Base-by-base conservation (phyloP, 2,797 vertebrate genomes). In the Macroramphosus scolopax region DNA sequence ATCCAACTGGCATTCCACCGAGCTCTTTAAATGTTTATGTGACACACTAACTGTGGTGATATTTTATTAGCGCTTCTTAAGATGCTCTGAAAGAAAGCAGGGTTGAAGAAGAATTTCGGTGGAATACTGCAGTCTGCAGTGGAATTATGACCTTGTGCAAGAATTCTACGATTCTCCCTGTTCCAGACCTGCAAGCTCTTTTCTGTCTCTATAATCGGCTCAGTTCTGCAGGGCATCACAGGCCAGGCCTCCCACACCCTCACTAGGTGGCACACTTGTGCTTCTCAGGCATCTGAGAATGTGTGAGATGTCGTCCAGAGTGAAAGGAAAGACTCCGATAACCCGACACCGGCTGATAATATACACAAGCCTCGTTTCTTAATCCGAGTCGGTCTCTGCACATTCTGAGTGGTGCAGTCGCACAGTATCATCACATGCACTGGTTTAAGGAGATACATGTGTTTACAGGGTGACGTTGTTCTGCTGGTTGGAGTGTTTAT, bases 241-340 rank as follows among this genome's bases (percentile, higher is more conserved):
- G 1, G 3, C 5, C 12, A 31, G 0, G 47, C 17, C 41, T 18
- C 13, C 7, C 18, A 2, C 2, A 9, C 42, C 8, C 9, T 1
- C 82, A 66, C 75, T 65, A 81, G 82, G 57, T 70, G 82, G 78
- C 76, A 60, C 59, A 26, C 61, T 63, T 55, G 61, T 9, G 51
- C 46, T 80, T 31, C 16, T 51, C 42, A 42, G 38, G 16, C 43
- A 11, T 1, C 5, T 25, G 18, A 7, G 10, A 8, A 64, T 43
- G 51, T 42, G 56, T n/a, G n/a, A n/a, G 63, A 71, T 68, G 53
- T 49, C 51, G 34, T 51, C 53, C 70, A 65, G 47, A 71, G 43
- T 61, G 53, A 63, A 45, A 41, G 46, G 32, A 50, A 50, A 37
- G 25, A 35, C 36, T 59, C 35, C 51, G 71, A 69, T 61, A 56